Evolutionary conservation across 2,113 vertebrate species (phyloP), one percentile per base, ranked within the genome.

Genomic region (Pandion haliaetus): DNA sequence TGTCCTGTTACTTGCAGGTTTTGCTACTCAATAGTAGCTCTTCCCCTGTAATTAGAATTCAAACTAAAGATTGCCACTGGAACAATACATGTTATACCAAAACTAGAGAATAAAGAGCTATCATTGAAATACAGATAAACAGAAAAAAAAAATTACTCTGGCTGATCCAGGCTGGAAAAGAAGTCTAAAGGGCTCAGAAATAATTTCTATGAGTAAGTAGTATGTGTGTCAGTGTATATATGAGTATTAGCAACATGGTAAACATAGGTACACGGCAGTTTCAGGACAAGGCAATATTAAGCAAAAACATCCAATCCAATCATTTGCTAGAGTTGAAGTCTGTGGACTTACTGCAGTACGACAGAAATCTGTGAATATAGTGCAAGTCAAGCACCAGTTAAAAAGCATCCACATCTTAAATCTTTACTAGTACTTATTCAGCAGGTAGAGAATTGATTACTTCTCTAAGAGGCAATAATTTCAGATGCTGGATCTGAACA

Each of bases 361-460:
- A 77, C 36, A 79, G 34, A 77, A 65, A 80, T 40, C 65, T 77
- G 57, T 76, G 78, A 91, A 69, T 65, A 63, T 4, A 84, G 57
- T 36, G 49, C 57, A 79, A 82, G 67, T 70, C 32, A 65, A 80
- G 58, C 62, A 69, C 23, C 62, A 61, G 81, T 29, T 87, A 82
- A 85, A 90, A 86, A 76, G 66, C 62, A 71, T 34, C 14, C 45
- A 79, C 20, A 66, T 91, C 88, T 82, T 82, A 95, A 95, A 96
- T 85, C 81, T 71, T 77, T 72, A 61, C 61, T 28, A n/a, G 57
- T 23, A 95, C 81, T 95, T 95, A 93, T 82, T 91, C 93, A 97
- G 96, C 81, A 95, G 58, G 83, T 82, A 77, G 72, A 74, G 86
- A 92, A 97, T 87, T 71, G 94, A 95, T 97, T 94, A 52, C n/a